Conservation (phyloP, 2,797 vertebrate species). For the Paramormyrops hopkinsi region DNA sequence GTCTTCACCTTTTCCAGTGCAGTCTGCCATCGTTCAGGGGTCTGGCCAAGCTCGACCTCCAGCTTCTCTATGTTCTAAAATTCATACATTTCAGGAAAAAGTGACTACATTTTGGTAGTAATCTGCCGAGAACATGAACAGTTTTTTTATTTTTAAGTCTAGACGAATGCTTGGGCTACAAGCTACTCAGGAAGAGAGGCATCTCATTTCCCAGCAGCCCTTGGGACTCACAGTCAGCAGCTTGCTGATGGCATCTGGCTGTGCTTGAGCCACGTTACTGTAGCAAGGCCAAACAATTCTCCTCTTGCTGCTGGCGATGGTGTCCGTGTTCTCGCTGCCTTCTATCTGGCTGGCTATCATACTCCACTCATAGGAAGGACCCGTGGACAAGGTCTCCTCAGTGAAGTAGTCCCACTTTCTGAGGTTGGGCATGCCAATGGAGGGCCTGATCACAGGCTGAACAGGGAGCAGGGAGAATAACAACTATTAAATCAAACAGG, state of each 20-base stretch:
- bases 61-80: slow-evolving; percentile 87
- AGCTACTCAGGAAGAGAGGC: neutral
- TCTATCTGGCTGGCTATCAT: slow-evolving; percentile 64
- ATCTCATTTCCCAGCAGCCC: neutral
- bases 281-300: slow-evolving; percentile 96
- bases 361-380: slow-evolving; percentile 87
- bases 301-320: slow-evolving; percentile 70
- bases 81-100: neutral
- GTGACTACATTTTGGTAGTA: neutral
- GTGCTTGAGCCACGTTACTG: slow-evolving; percentile 75
- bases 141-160: neutral
- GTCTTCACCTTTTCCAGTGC: slow-evolving; percentile 77
- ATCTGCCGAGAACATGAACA: neutral
- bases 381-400: slow-evolving; percentile 84
- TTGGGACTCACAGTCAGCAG: slow-evolving; percentile 75
- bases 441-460: slow-evolving; percentile 79
- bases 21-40: slow-evolving; percentile 81
- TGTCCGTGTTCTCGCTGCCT: slow-evolving; percentile 65
- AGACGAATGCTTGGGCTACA: neutral
- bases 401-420: slow-evolving; percentile 91
- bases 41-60: slow-evolving; percentile 82
- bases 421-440: slow-evolving; percentile 76
- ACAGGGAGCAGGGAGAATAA: neutral
- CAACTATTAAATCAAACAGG: neutral
- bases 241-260: slow-evolving; percentile 87